These are phyloP conservation scores for Drosophila pseudotalamancana DNA, from an alignment of 2,888 invertebrate species.

Conservation along the genomic window DNA sequence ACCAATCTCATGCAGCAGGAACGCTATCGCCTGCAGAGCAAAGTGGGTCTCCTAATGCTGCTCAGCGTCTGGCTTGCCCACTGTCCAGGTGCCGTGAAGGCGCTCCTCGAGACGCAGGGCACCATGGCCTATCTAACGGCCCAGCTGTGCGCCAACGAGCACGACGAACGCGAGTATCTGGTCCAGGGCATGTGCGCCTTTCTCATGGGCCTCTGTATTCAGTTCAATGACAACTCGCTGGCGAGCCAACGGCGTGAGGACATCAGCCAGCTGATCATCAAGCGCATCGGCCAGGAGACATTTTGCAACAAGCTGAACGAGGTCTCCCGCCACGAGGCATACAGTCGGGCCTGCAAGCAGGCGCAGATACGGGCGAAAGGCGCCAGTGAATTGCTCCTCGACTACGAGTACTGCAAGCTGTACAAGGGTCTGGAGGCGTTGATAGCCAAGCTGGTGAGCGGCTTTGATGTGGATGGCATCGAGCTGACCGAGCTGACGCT, in stretches of 20 bases:
- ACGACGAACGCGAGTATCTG: slow-evolving; percentile 95
- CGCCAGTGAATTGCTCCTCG: slow-evolving; percentile 92
- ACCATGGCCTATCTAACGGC: slow-evolving; percentile 94
- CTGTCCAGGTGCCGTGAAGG: slow-evolving; percentile 92
- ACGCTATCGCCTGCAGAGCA: slow-evolving; percentile 87
- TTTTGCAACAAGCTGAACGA: slow-evolving; percentile 94
- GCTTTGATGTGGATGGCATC: slow-evolving; percentile 85
- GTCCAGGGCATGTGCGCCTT: slow-evolving; percentile 96
- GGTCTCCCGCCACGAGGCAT: slow-evolving; percentile 94
- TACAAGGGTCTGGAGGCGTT: slow-evolving; percentile 91
- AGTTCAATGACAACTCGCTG: slow-evolving; percentile 94
- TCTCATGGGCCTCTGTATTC: slow-evolving; percentile 95
- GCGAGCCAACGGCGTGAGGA: slow-evolving; percentile 90
- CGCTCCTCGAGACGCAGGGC: slow-evolving; percentile 91
- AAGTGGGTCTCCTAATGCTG: slow-evolving; percentile 96
- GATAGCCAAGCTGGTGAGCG: slow-evolving; percentile 86
- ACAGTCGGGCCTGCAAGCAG: slow-evolving; percentile 95
- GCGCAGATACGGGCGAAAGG: slow-evolving; percentile 93
- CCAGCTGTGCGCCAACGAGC: slow-evolving; percentile 92
- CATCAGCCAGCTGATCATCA: slow-evolving; percentile 91
- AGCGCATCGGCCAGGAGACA: slow-evolving; percentile 95
- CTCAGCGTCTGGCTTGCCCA: slow-evolving; percentile 94
- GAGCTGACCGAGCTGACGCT: slow-evolving; percentile 85
- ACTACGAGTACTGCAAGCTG: slow-evolving; percentile 97
- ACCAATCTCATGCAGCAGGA: slow-evolving; percentile 93